These are phyloP conservation scores for Mesorhabditis belari DNA, from an alignment of 2,888 invertebrate genomes.

Conservation along the genomic window DNA sequence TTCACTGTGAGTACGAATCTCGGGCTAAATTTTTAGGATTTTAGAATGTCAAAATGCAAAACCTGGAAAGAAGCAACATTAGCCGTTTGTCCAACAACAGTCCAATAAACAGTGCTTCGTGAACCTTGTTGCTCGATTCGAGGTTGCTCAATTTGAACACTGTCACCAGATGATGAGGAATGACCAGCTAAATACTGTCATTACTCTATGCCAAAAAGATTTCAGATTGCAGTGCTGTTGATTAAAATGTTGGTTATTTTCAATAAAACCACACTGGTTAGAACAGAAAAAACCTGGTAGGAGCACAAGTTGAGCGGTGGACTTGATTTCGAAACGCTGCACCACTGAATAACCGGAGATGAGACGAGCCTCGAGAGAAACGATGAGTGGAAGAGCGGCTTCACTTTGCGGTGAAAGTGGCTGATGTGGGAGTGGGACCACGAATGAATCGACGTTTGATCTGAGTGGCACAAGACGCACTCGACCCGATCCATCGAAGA, in stretches of 20 bases:
- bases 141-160: conserved; percentile 28
- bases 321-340: conserved; percentile 2
- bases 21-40: conserved; percentile 5
- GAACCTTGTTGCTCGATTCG: conserved; percentile 38
- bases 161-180: conserved; percentile 4
- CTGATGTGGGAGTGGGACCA: background rate
- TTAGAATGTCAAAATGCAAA: conserved; percentile 4
- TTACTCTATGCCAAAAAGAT: too few relatives aligned
- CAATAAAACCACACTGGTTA: background rate
- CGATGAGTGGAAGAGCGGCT: background rate
- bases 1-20: conserved; percentile 29
- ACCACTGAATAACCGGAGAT: conserved; percentile 6
- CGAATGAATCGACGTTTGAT: background rate
- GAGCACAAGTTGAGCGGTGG: background rate
- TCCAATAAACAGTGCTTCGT: conserved; percentile 37
- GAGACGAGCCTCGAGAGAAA: background rate
- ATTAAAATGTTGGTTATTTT: background rate
- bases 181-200: conserved; percentile 5
- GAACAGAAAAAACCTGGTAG: background rate
- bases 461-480: conserved; percentile 1
- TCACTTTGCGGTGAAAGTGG: background rate
- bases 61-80: conserved; percentile 43
- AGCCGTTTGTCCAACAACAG: conserved; percentile 35
- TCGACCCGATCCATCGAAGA: conserved; percentile 3
- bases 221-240: background rate